Base-by-base conservation (phyloP, 1,140 invertebrate genomes). In the Ceratina australensis region DNA sequence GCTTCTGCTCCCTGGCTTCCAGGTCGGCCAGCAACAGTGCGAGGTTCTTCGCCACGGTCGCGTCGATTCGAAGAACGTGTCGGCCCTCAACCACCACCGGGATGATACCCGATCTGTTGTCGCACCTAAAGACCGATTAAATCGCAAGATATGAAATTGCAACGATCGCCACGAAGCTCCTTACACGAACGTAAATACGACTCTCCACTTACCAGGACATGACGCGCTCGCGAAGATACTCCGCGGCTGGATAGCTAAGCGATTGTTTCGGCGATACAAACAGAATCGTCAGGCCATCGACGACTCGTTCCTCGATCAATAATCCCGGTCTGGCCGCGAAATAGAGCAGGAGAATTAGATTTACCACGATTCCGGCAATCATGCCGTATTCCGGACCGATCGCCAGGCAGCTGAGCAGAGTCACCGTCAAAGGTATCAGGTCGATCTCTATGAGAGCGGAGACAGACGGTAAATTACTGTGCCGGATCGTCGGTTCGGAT, bases 311-410 rank as follows among this genome's bases (percentile, higher is more conserved):
- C 56, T 93, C 90, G 28, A 94, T 90, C 49, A 87, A 61, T 24
- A 95, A 87, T 22, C 92, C 91, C 1, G 96, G 95, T 80, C 95
- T 91, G 0, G 95, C 95, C 66, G 94, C 93, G 47, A 94, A 92
- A 87, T 96, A 96, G 26, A 97, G 89, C 54, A 96, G 88, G 74
- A 96, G 93, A 3, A 95, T 78, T 18, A 96, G 83, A 87, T 95
- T 96, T 20, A 94, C 89, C 7, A 88, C 92, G 68, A 96, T 95
- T 5, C 96, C 96, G 76, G 95, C 92, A 3, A 96, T 86, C 87
- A 97, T 96, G 18, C 96, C 96, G 88, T 94, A 95, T 90, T 96
- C 95, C n/a, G 96, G 88, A 76, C 95, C 94, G 24, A 94, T 85
- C 26, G 93, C 87, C 26, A 96, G 84, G 74, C 94, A 95, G 50